A percentile compares a stretch with the other conserved stretches of the same genome.
Evolutionary conservation across 2,888 invertebrate species (phyloP).

Genomic region (Zygogramma bicolorata): DNA sequence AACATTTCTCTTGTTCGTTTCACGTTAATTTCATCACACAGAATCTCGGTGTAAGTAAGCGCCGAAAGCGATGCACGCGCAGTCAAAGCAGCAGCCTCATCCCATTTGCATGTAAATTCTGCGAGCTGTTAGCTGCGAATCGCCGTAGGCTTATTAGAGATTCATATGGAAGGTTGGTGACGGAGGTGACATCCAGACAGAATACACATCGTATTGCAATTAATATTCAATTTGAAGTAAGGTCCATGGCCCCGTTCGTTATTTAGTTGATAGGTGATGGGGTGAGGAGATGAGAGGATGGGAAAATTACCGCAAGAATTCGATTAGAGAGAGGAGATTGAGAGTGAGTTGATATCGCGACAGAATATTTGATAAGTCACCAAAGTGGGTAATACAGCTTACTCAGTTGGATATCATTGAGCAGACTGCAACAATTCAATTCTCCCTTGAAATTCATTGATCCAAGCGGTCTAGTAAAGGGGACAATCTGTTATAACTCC

Average conservation of each 20-base stretch:
- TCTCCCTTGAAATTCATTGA: no score
- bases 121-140: conserved; percentile 54
- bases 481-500: no score
- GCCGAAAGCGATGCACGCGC: conserved; percentile 34
- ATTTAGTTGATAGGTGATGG: conserved; percentile 13
- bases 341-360: not conserved
- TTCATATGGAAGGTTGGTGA: conserved; percentile 45
- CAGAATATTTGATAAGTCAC: no score
- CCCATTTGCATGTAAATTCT: conserved; percentile 60
- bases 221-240: conserved; percentile 45
- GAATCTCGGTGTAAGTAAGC: not conserved
- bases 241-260: conserved; percentile 37
- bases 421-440: no score
- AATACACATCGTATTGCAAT: no score
- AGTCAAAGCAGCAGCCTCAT: conserved; percentile 41
- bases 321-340: not conserved
- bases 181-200: conserved; percentile 21
- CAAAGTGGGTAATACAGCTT: no score
- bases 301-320: not conserved
- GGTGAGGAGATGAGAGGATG: not conserved
- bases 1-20: not conserved
- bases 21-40: not conserved
- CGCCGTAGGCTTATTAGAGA: conserved; percentile 56
- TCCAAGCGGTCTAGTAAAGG: no score
- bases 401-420: no score